Base-by-base conservation (phyloP, 2,113 vertebrate species). In the Carollia perspicillata region DNA sequence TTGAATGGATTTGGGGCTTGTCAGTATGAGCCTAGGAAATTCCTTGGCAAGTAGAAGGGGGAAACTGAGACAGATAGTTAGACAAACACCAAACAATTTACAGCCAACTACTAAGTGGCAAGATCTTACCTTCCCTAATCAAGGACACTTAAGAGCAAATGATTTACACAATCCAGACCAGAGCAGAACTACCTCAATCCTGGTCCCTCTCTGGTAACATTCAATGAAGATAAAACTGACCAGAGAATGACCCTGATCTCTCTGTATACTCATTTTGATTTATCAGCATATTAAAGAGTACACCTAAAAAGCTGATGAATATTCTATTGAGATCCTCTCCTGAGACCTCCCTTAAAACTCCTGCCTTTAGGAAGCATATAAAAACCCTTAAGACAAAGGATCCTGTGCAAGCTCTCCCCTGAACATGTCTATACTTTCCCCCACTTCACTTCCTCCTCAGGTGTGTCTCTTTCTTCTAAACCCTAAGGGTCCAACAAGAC, bases 1-100 rank as follows among this genome's bases (percentile, higher is more conserved):
- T n/a, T 0, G 0, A 16, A 16, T 37, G 3, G 30, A 12, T 16
- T 51, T 22, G 44, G 20, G 42, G 74, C 30, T n/a, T 9, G 33
- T 77, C n/a, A 51, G 4, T n/a, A 22, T n/a, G 30, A 77, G 30
- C 44, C 30, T 22, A 77, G 18, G 72, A 77, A n/a, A 77, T 77
- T 51, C 30, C 74, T 77, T 22, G 5, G 44, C 47, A n/a, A 22
- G 30, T 51, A 10, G 47, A 51, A 77, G 30, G 47, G 44, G 44
- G 74, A 77, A 77, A 77, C 47, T 49, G 74, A 77, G 44, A 75
- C 44, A 75, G 63, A n/a, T n/a, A 33, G 28, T 65, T 65, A n/a
- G 72, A 77, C 74, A 77, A n/a, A n/a, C 18, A 28, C 8, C 30
- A 5, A 77, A 17, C 66, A 35, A 35, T 35, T n/a, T 35, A 68